Percentiles rank a stretch among this genome's conserved stretches.
Evolutionary conservation across 2,113 vertebrate genomes (phyloP).

Genomic region (Excalfactoria chinensis): DNA sequence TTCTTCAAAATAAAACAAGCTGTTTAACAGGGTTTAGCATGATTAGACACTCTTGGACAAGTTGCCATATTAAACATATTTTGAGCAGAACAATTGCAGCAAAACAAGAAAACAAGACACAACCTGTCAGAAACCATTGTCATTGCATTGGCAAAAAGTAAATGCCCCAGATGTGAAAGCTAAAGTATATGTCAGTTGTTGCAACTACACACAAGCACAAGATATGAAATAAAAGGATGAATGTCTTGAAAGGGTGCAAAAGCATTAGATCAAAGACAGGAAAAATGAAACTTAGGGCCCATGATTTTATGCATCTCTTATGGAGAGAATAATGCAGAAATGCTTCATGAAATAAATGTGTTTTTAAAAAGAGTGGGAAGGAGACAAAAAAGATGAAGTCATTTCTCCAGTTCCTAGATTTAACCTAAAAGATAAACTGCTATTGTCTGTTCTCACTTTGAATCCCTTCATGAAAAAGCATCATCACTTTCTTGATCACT

Average conservation of each 20-base stretch:
- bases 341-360: background rate
- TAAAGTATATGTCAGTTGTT: conserved; percentile 31
- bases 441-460: background rate
- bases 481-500: background rate
- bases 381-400: background rate
- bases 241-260: conserved; percentile 41
- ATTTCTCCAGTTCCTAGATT: background rate
- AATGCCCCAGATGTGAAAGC: background rate
- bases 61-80: background rate
- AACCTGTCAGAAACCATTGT: conserved; percentile 22
- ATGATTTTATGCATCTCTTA: background rate
- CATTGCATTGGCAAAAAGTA: conserved; percentile 6
- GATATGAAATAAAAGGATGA: conserved; percentile 22
- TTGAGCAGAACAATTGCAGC: background rate
- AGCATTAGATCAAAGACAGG: background rate
- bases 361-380: background rate
- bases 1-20: background rate
- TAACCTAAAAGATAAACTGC: background rate
- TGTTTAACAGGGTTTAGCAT: background rate
- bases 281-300: background rate
- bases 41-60: background rate
- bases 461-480: background rate
- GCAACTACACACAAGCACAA: conserved; percentile 23
- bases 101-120: conserved; percentile 26
- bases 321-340: background rate